Conservation (phyloP, 1,140 invertebrate species). For the Patella vulgata region DNA sequence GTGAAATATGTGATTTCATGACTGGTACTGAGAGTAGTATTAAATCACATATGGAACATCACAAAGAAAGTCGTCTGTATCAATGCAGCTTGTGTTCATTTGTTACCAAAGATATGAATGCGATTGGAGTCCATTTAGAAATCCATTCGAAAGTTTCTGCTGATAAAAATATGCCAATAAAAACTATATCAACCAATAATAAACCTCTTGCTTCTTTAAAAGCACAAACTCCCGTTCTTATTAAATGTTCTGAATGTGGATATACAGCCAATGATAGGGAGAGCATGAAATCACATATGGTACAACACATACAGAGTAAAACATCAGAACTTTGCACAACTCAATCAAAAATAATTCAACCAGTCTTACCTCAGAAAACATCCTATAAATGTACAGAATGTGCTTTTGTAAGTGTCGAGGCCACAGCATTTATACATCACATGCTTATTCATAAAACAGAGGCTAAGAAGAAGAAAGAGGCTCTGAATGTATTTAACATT, state of each 20-base stretch:
- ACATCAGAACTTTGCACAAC: not conserved
- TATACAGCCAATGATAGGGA: conserved; percentile 51
- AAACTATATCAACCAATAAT: not conserved
- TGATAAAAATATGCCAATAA: not conserved
- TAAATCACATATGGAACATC: not conserved
- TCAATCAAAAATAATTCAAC: not conserved
- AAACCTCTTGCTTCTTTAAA: not conserved
- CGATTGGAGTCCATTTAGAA: conserved; percentile 1
- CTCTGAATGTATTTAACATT: conserved; percentile 13
- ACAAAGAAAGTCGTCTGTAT: not conserved
- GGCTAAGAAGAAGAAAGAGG: conserved; percentile 13
- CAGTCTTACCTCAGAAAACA: conserved; percentile 22
- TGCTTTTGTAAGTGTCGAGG: conserved; percentile 46
- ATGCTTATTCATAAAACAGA: conserved; percentile 48
- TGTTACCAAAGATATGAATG: not conserved
- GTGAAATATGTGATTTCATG: not conserved
- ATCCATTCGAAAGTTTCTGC: no score
- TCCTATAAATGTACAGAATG: conserved; percentile 55
- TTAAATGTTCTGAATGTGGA: conserved; percentile 64
- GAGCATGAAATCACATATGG: conserved; percentile 56
- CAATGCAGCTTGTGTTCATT: conserved; percentile 18
- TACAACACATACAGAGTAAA: conserved; percentile 33
- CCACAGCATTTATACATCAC: conserved; percentile 52
- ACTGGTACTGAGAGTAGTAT: not conserved
- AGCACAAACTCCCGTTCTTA: conserved; percentile 4